phyloP scores from a whole-genome alignment of 2,113 vertebrate genomes.

The Plectropomus leopardus region DNA sequence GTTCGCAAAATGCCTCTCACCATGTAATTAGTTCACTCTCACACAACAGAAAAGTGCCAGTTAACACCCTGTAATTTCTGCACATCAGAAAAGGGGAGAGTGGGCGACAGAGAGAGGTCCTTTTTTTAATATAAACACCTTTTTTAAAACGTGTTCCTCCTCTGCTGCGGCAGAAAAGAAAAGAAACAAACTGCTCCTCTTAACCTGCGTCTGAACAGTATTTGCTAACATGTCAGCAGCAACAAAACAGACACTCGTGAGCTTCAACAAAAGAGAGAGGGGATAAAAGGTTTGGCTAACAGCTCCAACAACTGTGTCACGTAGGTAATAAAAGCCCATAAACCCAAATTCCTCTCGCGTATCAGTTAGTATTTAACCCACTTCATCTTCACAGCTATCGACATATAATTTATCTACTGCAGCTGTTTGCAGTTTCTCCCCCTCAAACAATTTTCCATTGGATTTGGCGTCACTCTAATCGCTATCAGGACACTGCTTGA shows the following conservation, averaged over 20 bases:
- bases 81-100: conserved; percentile 1
- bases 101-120: conserved; percentile 5
- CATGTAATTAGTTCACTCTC: conserved; percentile 44
- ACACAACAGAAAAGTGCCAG: conserved; percentile 14
- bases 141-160: not conserved
- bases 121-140: not conserved
- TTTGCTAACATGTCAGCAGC: not conserved
- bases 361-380: conserved; percentile 3
- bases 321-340: not conserved
- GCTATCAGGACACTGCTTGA: conserved; percentile 27
- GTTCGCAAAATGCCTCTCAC: conserved; percentile 8
- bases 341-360: not conserved
- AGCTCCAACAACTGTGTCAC: not conserved
- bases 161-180: conserved; percentile 7
- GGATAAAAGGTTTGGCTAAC: not conserved
- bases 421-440: not conserved
- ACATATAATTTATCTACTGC: not conserved
- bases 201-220: not conserved
- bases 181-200: not conserved
- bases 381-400: not conserved
- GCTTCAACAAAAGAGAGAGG: not conserved
- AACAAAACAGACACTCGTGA: not conserved
- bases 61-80: conserved; percentile 52
- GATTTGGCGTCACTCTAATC: conserved; percentile 12
- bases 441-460: conserved; percentile 31